Percentiles rank a stretch among this genome's conserved stretches.
These are phyloP conservation scores for Amblyjoppa fuscipennis DNA, from an alignment of 2,888 invertebrate genomes.

Conservation along the genomic window DNA sequence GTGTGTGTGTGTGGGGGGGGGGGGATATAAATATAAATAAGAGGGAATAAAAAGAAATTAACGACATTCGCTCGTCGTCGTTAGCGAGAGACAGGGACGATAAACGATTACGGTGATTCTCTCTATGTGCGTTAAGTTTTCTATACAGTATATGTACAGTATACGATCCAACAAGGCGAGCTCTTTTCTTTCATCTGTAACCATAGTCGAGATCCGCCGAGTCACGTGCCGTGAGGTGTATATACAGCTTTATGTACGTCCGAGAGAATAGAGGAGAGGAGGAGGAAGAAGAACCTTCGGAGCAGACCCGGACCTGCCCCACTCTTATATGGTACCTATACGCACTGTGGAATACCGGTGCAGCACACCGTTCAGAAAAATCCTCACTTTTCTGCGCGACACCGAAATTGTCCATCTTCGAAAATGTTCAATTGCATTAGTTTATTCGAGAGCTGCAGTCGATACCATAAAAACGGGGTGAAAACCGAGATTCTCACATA, in stretches of 20 bases:
- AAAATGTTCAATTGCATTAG: background rate
- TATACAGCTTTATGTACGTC: constrained; percentile 32
- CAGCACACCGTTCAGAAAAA: background rate
- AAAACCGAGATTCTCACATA: too few relatives aligned
- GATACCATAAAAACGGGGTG: too few relatives aligned
- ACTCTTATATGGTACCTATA: constrained; percentile 40
- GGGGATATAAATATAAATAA: constrained; percentile 44
- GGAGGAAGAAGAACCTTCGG: constrained; percentile 43
- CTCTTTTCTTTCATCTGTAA: constrained; percentile 58
- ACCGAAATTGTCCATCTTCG: background rate
- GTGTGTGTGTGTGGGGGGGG: background rate
- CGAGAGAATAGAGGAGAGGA: constrained; percentile 48
- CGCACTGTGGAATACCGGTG: constrained; percentile 32
- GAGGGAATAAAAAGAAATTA: constrained; percentile 58
- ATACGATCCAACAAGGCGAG: constrained; percentile 57
- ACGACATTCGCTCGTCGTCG: constrained; percentile 59
- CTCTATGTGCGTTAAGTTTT: constrained; percentile 42
- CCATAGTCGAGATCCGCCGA: constrained; percentile 57
- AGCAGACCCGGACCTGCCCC: constrained; percentile 53
- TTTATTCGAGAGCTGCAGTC: background rate
- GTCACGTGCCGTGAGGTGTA: constrained; percentile 61
- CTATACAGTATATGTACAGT: constrained; percentile 21
- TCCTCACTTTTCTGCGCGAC: background rate
- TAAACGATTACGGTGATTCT: constrained; percentile 64
- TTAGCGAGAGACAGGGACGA: constrained; percentile 60